Base-by-base conservation (phyloP, 2,797 vertebrate genomes). In the Ataeniobius toweri region DNA sequence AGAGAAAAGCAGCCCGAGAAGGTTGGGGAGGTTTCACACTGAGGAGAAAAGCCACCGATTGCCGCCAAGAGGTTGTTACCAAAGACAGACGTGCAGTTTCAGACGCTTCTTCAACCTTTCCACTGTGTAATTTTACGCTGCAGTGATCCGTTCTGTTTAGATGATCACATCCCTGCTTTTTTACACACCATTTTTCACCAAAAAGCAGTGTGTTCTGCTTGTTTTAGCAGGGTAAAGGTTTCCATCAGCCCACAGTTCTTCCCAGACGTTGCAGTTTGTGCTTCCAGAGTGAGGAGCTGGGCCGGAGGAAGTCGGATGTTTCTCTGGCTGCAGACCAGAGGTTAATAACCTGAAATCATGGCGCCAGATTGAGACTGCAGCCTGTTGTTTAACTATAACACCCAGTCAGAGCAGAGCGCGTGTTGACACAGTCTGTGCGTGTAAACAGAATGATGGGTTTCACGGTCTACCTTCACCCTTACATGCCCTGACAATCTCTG, bases 271-370 rank as follows among this genome's bases (percentile, higher is more conserved):
- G 69, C 48, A 41, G 72, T 78, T 63, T 71, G 76, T 83, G 83
- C 41, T 79, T 65, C 83, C 81, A 77, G 55, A 84, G 79, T 82
- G 83, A 74, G 80, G 70, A 46, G 78, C 74, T 71, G 79, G 85
- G 75, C 77, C 8, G 76, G 50, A 85, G 88, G 89, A 91, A 91
- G 85, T 88, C 91, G 89, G 89, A 91, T 90, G 89, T 90, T 92
- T 82, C 80, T 63, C 72, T 83, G 81, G 84, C 75, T 69, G 53
- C 74, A n/a, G 75, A 56, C 85, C 87, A 90, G 78, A 83, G 78
- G 85, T 89, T 88, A 87, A 83, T 79, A 80, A 83, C 88, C 79
- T 51, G 39, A 58, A 74, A 88, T 89, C 83, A 85, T 65, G 71
- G 79, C 41, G 24, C 24, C 24, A 55, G 50, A 51, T 20, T 16